Percentiles rank a stretch among this genome's conserved stretches.
Conservation (phyloP, 2,797 vertebrate species). For the Megalops cyprinoides region DNA sequence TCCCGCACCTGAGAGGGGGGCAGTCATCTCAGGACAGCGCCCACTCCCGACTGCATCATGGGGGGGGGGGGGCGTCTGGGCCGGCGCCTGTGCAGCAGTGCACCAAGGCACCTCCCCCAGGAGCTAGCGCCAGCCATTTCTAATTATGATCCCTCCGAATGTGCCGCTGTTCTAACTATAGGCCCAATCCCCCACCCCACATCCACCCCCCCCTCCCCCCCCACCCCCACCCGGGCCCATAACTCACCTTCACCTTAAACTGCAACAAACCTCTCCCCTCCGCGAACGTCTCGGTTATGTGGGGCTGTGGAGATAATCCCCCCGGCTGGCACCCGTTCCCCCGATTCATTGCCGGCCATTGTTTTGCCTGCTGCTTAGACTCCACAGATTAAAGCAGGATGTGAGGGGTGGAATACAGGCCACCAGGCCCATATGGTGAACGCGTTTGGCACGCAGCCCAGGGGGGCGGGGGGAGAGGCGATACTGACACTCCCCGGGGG, state of each 20-base stretch:
- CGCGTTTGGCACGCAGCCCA: constrained; percentile 46
- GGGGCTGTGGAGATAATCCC: not conserved
- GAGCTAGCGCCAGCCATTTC: constrained; percentile 41
- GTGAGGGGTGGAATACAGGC: not conserved
- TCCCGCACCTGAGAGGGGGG: not conserved
- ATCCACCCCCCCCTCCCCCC: no score
- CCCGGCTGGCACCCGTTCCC: not conserved
- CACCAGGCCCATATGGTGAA: constrained; percentile 31
- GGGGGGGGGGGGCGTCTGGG: not conserved
- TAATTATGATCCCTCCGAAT: constrained; percentile 41
- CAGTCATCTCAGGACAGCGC: constrained; percentile 32
- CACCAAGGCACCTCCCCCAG: not conserved
- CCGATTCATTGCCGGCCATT: not conserved
- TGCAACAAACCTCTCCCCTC: not conserved
- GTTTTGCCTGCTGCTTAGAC: not conserved
- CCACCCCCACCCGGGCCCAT: not conserved
- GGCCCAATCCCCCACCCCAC: no score
- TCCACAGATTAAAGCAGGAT: not conserved
- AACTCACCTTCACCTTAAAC: not conserved
- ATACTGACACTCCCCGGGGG: constrained; percentile 31
- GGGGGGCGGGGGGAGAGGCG: no score
- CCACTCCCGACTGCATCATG: constrained; percentile 16
- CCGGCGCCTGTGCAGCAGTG: constrained; percentile 5
- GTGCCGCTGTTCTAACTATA: constrained; percentile 31
- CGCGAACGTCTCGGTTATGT: not conserved